Conservation (phyloP, 2,797 vertebrate genomes). For the Siniperca scherzeri region DNA sequence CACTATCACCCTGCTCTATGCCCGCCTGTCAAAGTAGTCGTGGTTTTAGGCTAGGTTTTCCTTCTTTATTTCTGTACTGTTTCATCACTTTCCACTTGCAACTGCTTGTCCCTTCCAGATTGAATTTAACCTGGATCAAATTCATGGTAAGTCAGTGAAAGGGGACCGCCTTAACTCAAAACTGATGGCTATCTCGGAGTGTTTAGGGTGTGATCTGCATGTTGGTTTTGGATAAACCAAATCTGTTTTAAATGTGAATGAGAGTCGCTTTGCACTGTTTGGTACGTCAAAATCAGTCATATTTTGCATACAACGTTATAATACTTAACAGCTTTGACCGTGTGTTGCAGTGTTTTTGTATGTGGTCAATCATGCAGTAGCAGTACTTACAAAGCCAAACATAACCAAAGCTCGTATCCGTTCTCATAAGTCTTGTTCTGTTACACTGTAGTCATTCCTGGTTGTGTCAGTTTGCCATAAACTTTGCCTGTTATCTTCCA, state of each 20-base stretch:
- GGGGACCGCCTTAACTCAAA: conserved; percentile 22
- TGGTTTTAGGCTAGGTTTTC: conserved; percentile 45
- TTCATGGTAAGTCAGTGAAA: conserved; percentile 90
- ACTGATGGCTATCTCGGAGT: conserved; percentile 55
- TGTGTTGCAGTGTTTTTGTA: conserved; percentile 63
- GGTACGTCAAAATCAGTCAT: conserved; percentile 33
- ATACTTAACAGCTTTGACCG: conserved; percentile 39
- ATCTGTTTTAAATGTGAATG: conserved; percentile 42
- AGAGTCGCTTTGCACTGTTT: conserved; percentile 51
- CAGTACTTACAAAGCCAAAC: conserved; percentile 18
- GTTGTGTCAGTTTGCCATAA: conserved; percentile 59
- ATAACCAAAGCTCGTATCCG: conserved; percentile 25
- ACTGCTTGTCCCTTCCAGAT: conserved; percentile 88
- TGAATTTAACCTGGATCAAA: conserved; percentile 93
- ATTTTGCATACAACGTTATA: conserved; percentile 29
- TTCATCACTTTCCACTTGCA: conserved; percentile 79
- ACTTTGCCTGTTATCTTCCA: conserved; percentile 69
- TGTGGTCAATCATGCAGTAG: conserved; percentile 38
- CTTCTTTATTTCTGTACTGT: conserved; percentile 65
- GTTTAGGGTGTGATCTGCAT: conserved; percentile 78
- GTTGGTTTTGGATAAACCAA: conserved; percentile 47
- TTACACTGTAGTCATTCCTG: conserved; percentile 26
- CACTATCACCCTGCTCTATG: conserved; percentile 65
- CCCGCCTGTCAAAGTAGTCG: conserved; percentile 56
- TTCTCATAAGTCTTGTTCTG: conserved; percentile 30